These are phyloP conservation scores for Augochlora pura DNA, from an alignment of 1,140 invertebrate genomes.

Conservation along the genomic window DNA sequence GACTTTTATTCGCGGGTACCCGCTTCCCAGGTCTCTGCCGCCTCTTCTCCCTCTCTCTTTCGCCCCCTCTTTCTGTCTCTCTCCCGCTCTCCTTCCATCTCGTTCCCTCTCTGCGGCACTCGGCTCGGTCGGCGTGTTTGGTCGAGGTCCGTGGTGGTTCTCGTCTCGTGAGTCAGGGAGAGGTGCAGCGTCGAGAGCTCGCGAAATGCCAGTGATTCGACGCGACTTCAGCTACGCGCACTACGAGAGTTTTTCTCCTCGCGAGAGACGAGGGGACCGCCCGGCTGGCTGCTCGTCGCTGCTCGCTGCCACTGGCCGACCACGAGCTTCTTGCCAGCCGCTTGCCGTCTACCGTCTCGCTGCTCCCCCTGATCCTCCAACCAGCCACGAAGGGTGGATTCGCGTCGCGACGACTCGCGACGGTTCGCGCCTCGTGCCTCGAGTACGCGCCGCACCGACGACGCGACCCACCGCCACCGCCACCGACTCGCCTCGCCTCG, in stretches of 20 bases:
- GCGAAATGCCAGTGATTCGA: slow-evolving; percentile 68
- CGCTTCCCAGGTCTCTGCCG: slow-evolving; percentile 57
- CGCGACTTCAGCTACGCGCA: slow-evolving; percentile 61
- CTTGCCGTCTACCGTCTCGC: too few relatives aligned
- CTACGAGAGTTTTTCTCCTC: slow-evolving; percentile 44
- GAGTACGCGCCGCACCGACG: too few relatives aligned
- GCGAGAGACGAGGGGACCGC: slow-evolving; percentile 27
- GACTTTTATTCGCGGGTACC: slow-evolving; percentile 72
- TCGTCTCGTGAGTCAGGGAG: slow-evolving; percentile 45
- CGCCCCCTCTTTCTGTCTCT: not conserved
- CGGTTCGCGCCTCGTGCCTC: too few relatives aligned
- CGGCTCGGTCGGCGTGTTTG: not conserved
- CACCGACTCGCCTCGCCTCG: too few relatives aligned
- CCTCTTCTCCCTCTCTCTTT: not conserved
- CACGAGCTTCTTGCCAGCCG: too few relatives aligned
- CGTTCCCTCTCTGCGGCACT: not conserved
- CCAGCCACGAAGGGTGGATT: slow-evolving; percentile 12
- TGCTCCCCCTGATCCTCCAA: slow-evolving; percentile 10
- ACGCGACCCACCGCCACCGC: too few relatives aligned
- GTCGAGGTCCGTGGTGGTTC: slow-evolving; percentile 36
- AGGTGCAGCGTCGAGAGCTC: slow-evolving; percentile 53
- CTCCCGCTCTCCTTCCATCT: not conserved
- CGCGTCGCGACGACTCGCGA: slow-evolving; percentile 32
- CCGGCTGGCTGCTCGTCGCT: slow-evolving; percentile 2
- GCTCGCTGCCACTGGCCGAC: too few relatives aligned